A percentile compares a stretch with the other conserved stretches of the same genome.
These are phyloP conservation scores for Hemiprocne comata DNA, from an alignment of 2,113 vertebrate species.

Conservation along the genomic window DNA sequence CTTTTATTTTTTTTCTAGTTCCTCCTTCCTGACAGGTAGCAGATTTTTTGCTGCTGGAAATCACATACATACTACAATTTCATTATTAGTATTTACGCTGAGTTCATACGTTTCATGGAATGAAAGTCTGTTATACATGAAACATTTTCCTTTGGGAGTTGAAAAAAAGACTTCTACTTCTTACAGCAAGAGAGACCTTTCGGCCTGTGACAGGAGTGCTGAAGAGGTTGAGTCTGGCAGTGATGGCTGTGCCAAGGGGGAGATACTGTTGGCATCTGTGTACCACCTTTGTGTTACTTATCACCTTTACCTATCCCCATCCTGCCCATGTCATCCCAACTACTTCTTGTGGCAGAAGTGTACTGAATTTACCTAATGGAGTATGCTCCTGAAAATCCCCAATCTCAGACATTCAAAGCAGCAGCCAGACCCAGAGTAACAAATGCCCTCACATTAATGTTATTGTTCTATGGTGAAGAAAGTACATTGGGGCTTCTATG, in stretches of 20 bases:
- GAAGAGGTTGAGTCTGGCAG: background rate
- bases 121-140: background rate
- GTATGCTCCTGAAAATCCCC: background rate
- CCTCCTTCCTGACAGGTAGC: background rate
- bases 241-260: background rate
- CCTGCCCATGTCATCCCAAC: background rate
- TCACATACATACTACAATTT: background rate
- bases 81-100: background rate
- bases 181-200: background rate
- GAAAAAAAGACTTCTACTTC: background rate
- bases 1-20: background rate
- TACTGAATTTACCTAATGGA: background rate
- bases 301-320: background rate
- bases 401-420: background rate
- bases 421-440: background rate
- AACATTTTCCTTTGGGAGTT: background rate
- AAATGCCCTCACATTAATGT: background rate
- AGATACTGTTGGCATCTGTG: background rate
- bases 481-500: background rate
- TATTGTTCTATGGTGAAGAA: background rate
- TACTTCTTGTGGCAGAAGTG: background rate
- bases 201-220: background rate
- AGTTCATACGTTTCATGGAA: background rate
- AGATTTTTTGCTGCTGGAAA: background rate
- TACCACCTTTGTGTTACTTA: background rate